A percentile compares a stretch with the other conserved stretches of the same genome.
These are phyloP conservation scores for Nemotelus nigrinus DNA, from an alignment of 2,888 invertebrate genomes.

Conservation along the genomic window DNA sequence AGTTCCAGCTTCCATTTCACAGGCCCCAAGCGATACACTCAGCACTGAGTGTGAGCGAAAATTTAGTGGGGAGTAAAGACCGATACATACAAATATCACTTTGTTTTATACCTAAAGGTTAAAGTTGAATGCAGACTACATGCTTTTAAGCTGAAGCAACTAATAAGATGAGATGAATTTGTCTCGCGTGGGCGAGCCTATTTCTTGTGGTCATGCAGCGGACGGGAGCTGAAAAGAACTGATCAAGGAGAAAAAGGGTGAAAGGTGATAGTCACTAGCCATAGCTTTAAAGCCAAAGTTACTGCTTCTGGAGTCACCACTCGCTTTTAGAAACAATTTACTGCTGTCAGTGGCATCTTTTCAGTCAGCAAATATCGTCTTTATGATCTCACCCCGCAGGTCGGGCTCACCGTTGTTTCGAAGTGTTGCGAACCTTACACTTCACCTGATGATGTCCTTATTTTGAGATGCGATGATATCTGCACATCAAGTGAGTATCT, in stretches of 20 bases:
- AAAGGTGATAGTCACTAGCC: slow-evolving; percentile 14
- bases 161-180: background rate
- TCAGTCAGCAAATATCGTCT: slow-evolving; percentile 14
- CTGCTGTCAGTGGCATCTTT: slow-evolving; percentile 9
- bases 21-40: too few relatives aligned
- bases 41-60: too few relatives aligned
- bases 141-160: background rate
- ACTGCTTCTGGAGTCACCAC: too few relatives aligned
- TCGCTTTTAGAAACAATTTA: too few relatives aligned
- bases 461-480: slow-evolving; percentile 17
- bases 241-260: background rate
- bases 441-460: slow-evolving; percentile 8
- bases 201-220: background rate
- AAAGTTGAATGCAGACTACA: slow-evolving; percentile 21
- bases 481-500: slow-evolving; percentile 2
- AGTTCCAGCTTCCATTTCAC: too few relatives aligned
- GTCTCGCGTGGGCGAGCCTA: background rate
- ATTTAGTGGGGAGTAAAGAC: background rate
- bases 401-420: background rate
- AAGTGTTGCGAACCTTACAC: slow-evolving; percentile 14
- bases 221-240: background rate
- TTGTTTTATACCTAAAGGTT: slow-evolving; percentile 30
- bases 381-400: slow-evolving; percentile 22
- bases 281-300: too few relatives aligned
- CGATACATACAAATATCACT: slow-evolving; percentile 14